These are phyloP conservation scores for Lepus oiostolus DNA, from an alignment of 2,797 vertebrate genomes.

Conservation along the genomic window DNA sequence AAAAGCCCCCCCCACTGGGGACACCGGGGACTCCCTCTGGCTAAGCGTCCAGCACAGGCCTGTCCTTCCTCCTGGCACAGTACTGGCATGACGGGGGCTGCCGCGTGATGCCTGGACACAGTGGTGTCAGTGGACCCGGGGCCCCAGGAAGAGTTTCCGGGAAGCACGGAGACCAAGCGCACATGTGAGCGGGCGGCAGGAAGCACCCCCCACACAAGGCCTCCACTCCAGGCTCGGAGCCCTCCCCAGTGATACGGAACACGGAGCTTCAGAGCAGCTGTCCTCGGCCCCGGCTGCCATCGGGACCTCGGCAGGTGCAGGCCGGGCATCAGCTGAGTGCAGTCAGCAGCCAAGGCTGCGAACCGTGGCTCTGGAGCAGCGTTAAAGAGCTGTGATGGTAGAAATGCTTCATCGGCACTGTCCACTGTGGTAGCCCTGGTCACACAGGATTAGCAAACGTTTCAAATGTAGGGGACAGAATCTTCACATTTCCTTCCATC, in stretches of 20 bases:
- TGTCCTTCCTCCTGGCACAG: neutral
- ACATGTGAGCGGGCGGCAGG: neutral
- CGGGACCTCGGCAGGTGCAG: neutral
- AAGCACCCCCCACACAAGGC: no score
- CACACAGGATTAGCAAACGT: neutral
- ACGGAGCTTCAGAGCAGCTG: neutral
- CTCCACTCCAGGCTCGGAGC: neutral
- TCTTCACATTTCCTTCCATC: constrained; percentile 7
- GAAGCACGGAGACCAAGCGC: neutral
- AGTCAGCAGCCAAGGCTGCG: neutral
- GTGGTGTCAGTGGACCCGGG: neutral
- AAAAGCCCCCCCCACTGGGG: neutral
- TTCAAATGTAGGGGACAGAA: neutral
- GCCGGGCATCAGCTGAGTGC: neutral
- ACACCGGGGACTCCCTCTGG: neutral
- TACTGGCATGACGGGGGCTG: neutral
- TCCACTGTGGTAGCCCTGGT: neutral
- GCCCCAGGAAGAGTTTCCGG: neutral
- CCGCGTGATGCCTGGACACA: neutral
- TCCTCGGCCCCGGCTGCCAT: neutral
- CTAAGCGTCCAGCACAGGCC: neutral
- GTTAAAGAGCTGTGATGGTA: neutral
- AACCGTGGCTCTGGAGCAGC: neutral
- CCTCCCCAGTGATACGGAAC: neutral
- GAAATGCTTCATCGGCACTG: neutral